phyloP scores from a whole-genome alignment of 2,797 vertebrate species.

The Poliocrania exsul region DNA sequence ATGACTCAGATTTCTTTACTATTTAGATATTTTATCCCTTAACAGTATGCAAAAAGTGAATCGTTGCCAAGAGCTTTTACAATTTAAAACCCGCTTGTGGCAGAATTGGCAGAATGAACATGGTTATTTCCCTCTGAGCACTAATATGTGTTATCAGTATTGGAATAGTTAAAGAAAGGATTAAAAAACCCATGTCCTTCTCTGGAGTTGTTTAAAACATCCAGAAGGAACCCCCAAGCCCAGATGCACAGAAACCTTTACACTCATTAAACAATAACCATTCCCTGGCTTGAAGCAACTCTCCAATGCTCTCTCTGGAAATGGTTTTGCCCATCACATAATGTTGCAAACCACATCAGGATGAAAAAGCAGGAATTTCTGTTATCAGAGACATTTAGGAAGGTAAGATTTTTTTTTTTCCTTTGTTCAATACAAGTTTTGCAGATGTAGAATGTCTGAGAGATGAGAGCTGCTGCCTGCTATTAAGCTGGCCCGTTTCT shows the following conservation, averaged over 20 bases:
- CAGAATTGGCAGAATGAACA: neutral
- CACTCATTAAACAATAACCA: neutral
- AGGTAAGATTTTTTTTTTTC: neutral
- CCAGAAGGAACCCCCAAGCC: neutral
- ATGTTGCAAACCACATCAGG: neutral
- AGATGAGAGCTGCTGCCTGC: neutral
- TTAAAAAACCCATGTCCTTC: neutral
- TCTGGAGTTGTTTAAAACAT: neutral
- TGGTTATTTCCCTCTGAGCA: slow-evolving; percentile 10
- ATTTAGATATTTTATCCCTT: neutral
- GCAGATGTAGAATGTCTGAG: neutral
- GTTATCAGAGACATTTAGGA: neutral
- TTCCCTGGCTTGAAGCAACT: neutral
- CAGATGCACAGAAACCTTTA: neutral
- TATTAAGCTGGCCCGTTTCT: neutral
- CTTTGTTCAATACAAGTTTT: neutral
- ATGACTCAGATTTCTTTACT: neutral
- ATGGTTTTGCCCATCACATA: neutral
- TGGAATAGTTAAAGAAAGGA: neutral
- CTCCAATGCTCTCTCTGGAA: neutral
- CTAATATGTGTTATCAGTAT: neutral
- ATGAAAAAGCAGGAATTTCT: neutral
- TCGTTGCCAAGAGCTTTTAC: neutral
- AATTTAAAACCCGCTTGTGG: neutral
- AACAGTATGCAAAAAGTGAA: neutral